Conservation (phyloP, 2,888 invertebrate species). For the Temnothorax ravouxi region DNA sequence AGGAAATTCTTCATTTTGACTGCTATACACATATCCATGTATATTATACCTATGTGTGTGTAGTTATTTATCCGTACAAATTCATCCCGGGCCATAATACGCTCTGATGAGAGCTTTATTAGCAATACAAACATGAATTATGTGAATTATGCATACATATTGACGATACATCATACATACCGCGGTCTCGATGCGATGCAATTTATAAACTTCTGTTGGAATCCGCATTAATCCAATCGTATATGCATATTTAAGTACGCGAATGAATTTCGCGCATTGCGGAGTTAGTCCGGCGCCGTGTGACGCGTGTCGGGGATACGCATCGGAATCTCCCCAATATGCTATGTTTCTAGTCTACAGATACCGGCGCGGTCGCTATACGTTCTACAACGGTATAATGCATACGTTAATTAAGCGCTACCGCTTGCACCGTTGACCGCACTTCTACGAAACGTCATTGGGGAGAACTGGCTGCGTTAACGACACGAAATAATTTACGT, state of each 20-base stretch:
- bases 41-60: not conserved
- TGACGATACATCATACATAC: slow-evolving; percentile 14
- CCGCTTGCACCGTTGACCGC: slow-evolving; percentile 48
- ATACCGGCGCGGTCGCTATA: slow-evolving; percentile 49
- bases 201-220: slow-evolving; percentile 68
- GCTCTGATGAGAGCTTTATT: slow-evolving; percentile 22
- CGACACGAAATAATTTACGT: slow-evolving; percentile 69
- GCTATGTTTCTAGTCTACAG: slow-evolving; percentile 65
- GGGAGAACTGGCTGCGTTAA: slow-evolving; percentile 55
- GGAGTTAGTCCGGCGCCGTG: slow-evolving; percentile 16
- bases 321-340: slow-evolving; percentile 64
- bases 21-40: not conserved
- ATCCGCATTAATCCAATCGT: slow-evolving; percentile 64
- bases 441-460: slow-evolving; percentile 66
- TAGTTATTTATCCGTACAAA: not conserved
- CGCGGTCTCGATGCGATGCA: slow-evolving; percentile 39
- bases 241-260: slow-evolving; percentile 39
- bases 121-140: slow-evolving; percentile 8
- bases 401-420: slow-evolving; percentile 74
- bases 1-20: not conserved
- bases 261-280: slow-evolving; percentile 31
- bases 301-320: slow-evolving; percentile 23
- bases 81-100: not conserved
- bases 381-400: slow-evolving; percentile 64
- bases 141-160: not conserved